Evolutionary conservation across 2,797 vertebrate genomes (phyloP).

Genomic region (Coilia nasus): DNA sequence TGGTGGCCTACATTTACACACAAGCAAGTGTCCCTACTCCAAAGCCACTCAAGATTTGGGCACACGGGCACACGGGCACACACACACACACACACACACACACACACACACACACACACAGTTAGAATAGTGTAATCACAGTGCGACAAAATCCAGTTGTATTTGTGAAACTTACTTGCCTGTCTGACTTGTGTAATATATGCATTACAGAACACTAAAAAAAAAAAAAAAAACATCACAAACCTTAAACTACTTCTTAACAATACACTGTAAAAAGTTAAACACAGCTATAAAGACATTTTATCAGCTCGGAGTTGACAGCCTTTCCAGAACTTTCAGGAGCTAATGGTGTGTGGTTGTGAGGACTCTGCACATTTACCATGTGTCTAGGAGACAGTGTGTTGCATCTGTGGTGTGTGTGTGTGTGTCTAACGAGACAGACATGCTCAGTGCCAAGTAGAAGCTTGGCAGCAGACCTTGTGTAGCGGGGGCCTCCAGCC

Average conservation of each 20-base stretch:
- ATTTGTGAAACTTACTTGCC: too few relatives aligned
- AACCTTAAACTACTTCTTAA: background rate
- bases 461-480: slow-evolving; percentile 94
- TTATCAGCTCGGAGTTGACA: too few relatives aligned
- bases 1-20: slow-evolving; percentile 44
- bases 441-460: slow-evolving; percentile 54
- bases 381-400: too few relatives aligned
- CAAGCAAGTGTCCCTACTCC: background rate
- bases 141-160: too few relatives aligned
- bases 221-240: background rate
- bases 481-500: slow-evolving; percentile 91
- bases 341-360: background rate
- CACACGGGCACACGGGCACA: background rate
- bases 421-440: background rate
- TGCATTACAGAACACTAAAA: too few relatives aligned
- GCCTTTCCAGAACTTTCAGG: background rate
- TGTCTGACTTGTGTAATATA: too few relatives aligned
- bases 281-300: too few relatives aligned
- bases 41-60: background rate
- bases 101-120: background rate
- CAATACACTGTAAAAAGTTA: too few relatives aligned
- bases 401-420: background rate
- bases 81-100: background rate
- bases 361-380: background rate
- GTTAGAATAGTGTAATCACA: too few relatives aligned